phyloP scores from a whole-genome alignment of 2,797 vertebrate genomes.

The Cirrhinus molitorella region DNA sequence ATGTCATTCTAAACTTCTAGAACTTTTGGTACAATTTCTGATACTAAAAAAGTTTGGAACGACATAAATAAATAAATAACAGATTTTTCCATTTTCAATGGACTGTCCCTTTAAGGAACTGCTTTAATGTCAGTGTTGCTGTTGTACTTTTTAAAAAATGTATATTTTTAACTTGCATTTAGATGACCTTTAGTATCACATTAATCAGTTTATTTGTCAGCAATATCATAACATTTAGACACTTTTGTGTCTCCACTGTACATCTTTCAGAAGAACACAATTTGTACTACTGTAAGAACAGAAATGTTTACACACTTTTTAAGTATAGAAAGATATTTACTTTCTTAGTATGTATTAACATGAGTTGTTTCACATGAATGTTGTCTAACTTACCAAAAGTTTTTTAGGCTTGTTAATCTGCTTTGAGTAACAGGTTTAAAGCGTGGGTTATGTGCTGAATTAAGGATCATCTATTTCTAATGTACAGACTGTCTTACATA shows the following conservation, averaged over 20 bases:
- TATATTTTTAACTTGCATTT: neutral
- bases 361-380: neutral
- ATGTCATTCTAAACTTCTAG: neutral
- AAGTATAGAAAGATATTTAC: constrained; percentile 2
- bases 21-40: no score
- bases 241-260: neutral
- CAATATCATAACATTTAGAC: constrained; percentile 10
- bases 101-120: neutral
- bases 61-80: neutral
- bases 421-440: neutral
- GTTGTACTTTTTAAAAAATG: neutral
- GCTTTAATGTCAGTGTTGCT: constrained; percentile 3
- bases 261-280: neutral
- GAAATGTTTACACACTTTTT: constrained; percentile 27
- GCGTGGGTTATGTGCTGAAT: neutral
- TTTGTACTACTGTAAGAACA: neutral
- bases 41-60: no score
- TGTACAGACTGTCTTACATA: neutral
- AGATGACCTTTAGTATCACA: neutral
- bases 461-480: neutral
- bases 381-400: neutral
- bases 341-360: neutral
- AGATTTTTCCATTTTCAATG: neutral
- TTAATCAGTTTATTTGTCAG: neutral
- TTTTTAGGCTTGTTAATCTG: neutral